These are phyloP conservation scores for Smithornis capensis DNA, from an alignment of 2,113 vertebrate species.

Conservation along the genomic window DNA sequence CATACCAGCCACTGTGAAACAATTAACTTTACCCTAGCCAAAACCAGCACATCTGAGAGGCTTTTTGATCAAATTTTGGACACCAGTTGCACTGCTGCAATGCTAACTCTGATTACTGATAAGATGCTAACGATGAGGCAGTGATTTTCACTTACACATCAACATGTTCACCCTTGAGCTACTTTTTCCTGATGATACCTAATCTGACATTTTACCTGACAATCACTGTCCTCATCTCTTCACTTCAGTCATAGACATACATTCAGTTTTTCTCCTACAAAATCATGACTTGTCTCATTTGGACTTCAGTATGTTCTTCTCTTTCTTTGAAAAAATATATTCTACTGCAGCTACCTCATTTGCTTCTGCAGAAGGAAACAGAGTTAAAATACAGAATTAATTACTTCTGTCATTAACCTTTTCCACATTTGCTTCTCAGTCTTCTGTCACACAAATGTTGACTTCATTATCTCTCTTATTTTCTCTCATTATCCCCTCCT, in stretches of 20 bases:
- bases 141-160: neutral
- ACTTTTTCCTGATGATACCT: neutral
- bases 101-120: neutral
- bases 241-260: neutral
- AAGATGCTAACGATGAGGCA: neutral
- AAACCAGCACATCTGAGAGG: neutral
- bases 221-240: neutral
- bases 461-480: neutral
- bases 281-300: neutral
- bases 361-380: neutral
- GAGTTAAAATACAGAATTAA: neutral
- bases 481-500: neutral
- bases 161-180: neutral
- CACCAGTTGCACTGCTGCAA: neutral
- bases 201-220: conserved; percentile 23
- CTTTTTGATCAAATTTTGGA: neutral
- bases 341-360: neutral
- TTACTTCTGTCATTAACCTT: neutral
- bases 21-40: neutral
- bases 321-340: neutral
- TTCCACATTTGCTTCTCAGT: neutral
- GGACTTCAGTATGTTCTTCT: neutral
- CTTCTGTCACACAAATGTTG: neutral
- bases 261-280: neutral
- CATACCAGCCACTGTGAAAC: neutral